Conservation (phyloP, 2,113 vertebrate species). For the Xiphias gladius region DNA sequence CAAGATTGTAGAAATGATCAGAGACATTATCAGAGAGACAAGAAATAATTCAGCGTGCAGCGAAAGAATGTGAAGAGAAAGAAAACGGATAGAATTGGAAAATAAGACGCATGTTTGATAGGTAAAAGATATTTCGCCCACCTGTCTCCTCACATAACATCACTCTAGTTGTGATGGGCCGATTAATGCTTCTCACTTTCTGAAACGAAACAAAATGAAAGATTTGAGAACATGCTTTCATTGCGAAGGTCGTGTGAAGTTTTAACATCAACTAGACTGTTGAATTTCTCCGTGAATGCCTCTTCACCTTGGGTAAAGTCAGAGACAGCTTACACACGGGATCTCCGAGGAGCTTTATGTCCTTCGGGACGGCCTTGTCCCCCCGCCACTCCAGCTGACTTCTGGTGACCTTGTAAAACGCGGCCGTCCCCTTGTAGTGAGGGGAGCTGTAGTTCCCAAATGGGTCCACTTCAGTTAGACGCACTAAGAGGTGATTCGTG, state of each 20-base stretch:
- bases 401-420: constrained; percentile 86
- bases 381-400: constrained; percentile 75
- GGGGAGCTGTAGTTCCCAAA: constrained; percentile 91
- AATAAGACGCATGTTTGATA: background rate
- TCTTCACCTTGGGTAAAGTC: constrained; percentile 88
- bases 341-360: constrained; percentile 70
- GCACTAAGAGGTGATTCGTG: constrained; percentile 82
- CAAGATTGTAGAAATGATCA: too few species aligned
- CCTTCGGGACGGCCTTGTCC: constrained; percentile 50
- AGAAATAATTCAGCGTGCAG: too few species aligned
- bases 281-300: background rate
- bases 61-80: background rate
- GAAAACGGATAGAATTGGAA: background rate
- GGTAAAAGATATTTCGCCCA: constrained; percentile 63
- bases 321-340: constrained; percentile 88
- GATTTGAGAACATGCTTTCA: background rate
- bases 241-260: background rate
- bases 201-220: constrained; percentile 50
- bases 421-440: constrained; percentile 89
- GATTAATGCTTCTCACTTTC: constrained; percentile 83
- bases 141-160: constrained; percentile 80
- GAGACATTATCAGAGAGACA: too few species aligned
- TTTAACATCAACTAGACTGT: background rate
- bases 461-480: constrained; percentile 88
- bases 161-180: constrained; percentile 71